Evolutionary conservation across 2,888 invertebrate genomes (phyloP), one percentile per base, ranked within the genome.

Genomic region (Crematogaster levior): DNA sequence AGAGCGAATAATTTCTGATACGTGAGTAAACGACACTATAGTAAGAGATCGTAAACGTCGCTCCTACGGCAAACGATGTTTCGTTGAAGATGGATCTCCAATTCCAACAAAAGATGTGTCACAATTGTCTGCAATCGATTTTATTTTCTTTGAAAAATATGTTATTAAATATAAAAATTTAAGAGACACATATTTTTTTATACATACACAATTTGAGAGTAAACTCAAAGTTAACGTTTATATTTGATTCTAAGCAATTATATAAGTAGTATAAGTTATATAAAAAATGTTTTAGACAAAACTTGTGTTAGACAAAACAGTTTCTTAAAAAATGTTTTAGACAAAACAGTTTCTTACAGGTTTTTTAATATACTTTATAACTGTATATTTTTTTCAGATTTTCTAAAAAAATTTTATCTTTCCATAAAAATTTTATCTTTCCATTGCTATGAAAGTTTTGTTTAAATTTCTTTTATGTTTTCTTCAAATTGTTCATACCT

Each of bases 1-100:
- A 56, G 30, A 43, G 56, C 43, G 72, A 70, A 56, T 77, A 53
- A 77, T 68, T 56, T 40, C 53, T 53, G 77, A 77, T 40, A 21
- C 53, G 70, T 15, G 21, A 43, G n/a, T 66, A 68, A 53, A 53
- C 12, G 15, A 21, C 37, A n/a, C 0, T 6, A 15, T 24, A 21
- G 21, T 40, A 53, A 68, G 53, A 68, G 21, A 27, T 18, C 24
- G 65, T 24, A 10, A 48, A 51, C 15, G 9, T 1, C 27, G 24
- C 12, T 30, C 40, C 27, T 9, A 18, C 18, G 18, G 6, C 15
- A 6, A 48, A 75, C 3, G 24, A 63, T 21, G n/a, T 74, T 51
- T 51, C 21, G 18, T 24, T 27, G 4, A 6, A 53, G 15, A 21
- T 40, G 7, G 18, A 43, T 77, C 40, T 56, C 18, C n/a, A 4